Evolutionary conservation across 2,888 invertebrate species (phyloP), one percentile per base, ranked within the genome.

Genomic region (Diadegma fenestrale): DNA sequence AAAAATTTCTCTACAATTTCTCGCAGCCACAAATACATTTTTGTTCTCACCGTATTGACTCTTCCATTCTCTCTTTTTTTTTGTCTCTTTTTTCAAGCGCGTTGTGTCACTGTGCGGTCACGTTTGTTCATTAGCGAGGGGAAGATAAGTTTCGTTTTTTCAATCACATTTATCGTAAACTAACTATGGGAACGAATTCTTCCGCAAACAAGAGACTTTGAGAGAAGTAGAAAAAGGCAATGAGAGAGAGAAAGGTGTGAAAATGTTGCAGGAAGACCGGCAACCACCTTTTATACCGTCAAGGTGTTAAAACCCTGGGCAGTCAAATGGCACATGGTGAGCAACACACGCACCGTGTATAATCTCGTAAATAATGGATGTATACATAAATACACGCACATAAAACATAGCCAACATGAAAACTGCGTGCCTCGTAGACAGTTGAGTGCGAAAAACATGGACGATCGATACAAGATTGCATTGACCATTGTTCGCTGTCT

Each of bases 171-270:
- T 61, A 43, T 64, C 19, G 54, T 71, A 26, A 69, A 69, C 51
- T n/a, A 43, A 85, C 75, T 82, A 75, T 82, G 85, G 75, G 79
- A 82, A 82, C 30, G 22, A 8, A 68, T 45, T 80, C 63, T 54
- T 33, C n/a, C 54, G 37, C 22, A 51, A 54, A 64, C 51, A 54
- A 33, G 69, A 19, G 19, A 51, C 69, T 48, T 75, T 37, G 45
- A 51, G 37, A 37, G 33, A n/a, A 17, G 17, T n/a, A 37, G 5
- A 8, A 14, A 51, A 19, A 19, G 8, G 33, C 19, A 19, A 22
- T 69, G 75, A 51, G 73, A 83, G 79, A 41, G 33, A 63, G 33
- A 33, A 45, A 82, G 81, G 81, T 79, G 85, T 66, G 85, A 82
- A 85, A 82, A 85, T 41, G 51, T 64, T 75, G 61, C 43, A 37